Base-by-base conservation (phyloP, 1,140 invertebrate species). In the Brachionus calyciflorus region DNA sequence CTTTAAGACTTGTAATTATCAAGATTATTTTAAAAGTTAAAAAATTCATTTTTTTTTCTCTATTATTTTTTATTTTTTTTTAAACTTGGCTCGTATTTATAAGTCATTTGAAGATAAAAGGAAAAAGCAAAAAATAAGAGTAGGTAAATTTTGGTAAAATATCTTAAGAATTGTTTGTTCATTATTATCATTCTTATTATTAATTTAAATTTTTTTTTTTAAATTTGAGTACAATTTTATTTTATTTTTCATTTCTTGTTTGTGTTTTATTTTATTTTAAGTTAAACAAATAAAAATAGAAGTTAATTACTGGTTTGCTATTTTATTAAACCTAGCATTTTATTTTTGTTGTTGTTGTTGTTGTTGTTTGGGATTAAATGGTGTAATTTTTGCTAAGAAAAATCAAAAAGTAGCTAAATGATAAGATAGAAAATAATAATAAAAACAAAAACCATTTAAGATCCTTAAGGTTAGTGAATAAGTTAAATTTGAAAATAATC, bases 131-230 rank as follows among this genome's bases (percentile, higher is more conserved):
- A 37, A 40, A 28, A 37, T 33, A n/a, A 60, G 37, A 17, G 9
- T 12, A 60, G 37, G 19, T 60, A 37, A 37, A n/a, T 55, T 55
- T 26, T 53, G 10, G 28, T 28, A 55, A 55, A 21, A 55, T 44
- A 55, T 55, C 53, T n/a, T n/a, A 60, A 60, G 30, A 37, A 33
- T 60, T 60, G 30, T 40, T 53, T 60, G 55, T 17, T 60, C 55
- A 60, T 60, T 60, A 37, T 37, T 33, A 60, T n/a, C n/a, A n/a
- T n/a, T n/a, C n/a, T n/a, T n/a, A 60, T 60, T 60, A 33, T 30
- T 17, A 57, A 60, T 33, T 60, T 60, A 60, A 60, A 60, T 33
- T 60, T 33, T 60, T 60, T 60, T n/a, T 10, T 19, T 60, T 33
- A 33, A 37, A 33, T 17, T 4, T 37, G 2, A 9, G 33, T 37